Conservation (phyloP, 2,797 vertebrate species). For the Aphelocoma californica region DNA sequence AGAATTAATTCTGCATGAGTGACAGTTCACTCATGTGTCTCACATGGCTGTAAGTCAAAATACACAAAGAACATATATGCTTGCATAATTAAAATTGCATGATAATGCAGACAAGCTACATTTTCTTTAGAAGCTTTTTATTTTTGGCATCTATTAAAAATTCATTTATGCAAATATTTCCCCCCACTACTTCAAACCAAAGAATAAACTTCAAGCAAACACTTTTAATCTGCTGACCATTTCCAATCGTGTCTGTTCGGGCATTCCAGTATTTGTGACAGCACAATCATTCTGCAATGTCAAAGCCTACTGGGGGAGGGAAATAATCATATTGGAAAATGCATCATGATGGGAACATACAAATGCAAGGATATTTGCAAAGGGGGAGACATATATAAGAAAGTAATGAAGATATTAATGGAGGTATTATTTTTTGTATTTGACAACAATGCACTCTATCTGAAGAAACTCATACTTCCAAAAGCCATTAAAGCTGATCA, state of each 20-base stretch:
- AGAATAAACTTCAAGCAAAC: conserved; percentile 12
- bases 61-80: conserved; percentile 16
- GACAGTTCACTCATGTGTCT: conserved; percentile 46
- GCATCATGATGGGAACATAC: neutral
- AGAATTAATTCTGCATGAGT: conserved; percentile 40
- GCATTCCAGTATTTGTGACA: neutral
- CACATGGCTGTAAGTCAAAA: conserved; percentile 50
- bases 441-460: neutral
- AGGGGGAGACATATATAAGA: neutral
- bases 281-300: neutral
- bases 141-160: conserved; percentile 44
- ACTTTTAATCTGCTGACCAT: conserved; percentile 1
- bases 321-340: neutral
- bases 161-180: conserved; percentile 34
- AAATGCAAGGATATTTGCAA: neutral
- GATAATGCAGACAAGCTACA: conserved; percentile 18
- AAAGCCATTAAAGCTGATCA: neutral
- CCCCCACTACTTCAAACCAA: neutral
- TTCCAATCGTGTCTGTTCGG: neutral
- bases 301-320: neutral
- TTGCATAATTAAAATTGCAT: conserved; percentile 23
- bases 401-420: neutral
- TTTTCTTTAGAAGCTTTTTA: conserved; percentile 27
- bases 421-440: neutral
- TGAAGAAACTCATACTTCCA: neutral